Conservation (phyloP, 2,113 vertebrate genomes). For the Cathartes aura region DNA sequence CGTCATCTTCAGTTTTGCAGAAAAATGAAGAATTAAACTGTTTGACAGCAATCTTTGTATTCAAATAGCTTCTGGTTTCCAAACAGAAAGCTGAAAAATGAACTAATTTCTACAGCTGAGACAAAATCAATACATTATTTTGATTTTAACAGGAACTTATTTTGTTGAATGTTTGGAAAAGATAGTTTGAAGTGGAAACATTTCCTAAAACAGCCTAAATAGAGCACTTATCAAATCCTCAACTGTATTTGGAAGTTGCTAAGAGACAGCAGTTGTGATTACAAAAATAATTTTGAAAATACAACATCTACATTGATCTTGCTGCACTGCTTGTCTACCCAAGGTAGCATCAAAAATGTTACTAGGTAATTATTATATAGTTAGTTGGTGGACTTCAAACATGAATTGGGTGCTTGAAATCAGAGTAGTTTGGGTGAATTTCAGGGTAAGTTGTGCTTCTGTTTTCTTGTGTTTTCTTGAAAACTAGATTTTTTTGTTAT, state of each 20-base stretch:
- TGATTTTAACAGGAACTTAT: constrained; percentile 14
- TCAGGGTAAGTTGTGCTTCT: background rate
- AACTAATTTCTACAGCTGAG: background rate
- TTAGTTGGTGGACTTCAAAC: background rate
- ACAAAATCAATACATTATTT: constrained; percentile 24
- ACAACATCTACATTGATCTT: background rate
- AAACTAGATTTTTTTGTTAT: background rate
- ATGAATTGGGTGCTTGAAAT: background rate
- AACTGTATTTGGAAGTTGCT: constrained; percentile 49
- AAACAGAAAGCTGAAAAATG: background rate
- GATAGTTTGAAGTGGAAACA: constrained; percentile 16
- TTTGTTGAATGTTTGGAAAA: constrained; percentile 28
- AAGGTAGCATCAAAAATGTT: background rate
- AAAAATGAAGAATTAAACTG: background rate
- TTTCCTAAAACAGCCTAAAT: constrained; percentile 2
- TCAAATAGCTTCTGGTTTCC: background rate
- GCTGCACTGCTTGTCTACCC: background rate
- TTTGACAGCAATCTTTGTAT: background rate
- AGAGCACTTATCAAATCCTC: background rate
- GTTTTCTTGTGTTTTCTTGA: background rate
- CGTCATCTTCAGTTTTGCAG: background rate
- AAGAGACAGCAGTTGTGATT: constrained; percentile 47
- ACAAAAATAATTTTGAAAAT: constrained; percentile 24
- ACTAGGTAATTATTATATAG: background rate
- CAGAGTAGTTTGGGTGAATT: background rate